Conservation (phyloP, 2,797 vertebrate species). For the Xiphorhynchus erythropygius region DNA sequence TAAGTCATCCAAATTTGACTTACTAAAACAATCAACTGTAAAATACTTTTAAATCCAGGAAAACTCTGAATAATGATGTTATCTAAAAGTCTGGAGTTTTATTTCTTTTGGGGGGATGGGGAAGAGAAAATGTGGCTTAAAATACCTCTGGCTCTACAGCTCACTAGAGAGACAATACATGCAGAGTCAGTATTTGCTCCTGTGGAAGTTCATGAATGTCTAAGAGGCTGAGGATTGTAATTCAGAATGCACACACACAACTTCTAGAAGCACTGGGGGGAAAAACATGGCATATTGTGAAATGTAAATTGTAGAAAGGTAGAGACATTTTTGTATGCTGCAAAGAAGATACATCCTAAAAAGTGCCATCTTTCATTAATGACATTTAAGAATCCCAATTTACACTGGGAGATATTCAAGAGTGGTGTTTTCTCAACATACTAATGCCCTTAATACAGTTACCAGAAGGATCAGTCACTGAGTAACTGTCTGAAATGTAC, state of each 20-base stretch:
- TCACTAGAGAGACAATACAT: constrained; percentile 56
- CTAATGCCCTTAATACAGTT: constrained; percentile 82
- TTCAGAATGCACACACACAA: constrained; percentile 24
- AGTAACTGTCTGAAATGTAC: constrained; percentile 76
- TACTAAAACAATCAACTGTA: neutral
- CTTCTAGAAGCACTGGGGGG: constrained; percentile 14
- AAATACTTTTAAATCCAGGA: neutral
- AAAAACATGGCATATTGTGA: constrained; percentile 53
- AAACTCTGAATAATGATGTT: neutral
- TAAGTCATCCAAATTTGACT: constrained; percentile 28
- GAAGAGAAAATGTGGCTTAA: constrained; percentile 28
- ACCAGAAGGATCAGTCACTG: constrained; percentile 74
- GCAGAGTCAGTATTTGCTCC: constrained; percentile 60
- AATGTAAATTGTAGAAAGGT: neutral
- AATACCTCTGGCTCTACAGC: constrained; percentile 23
- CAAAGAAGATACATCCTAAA: constrained; percentile 25
- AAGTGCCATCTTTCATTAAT: constrained; percentile 61
- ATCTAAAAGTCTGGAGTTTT: neutral
- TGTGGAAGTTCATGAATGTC: constrained; percentile 62
- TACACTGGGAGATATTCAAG: constrained; percentile 63
- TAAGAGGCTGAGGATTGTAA: constrained; percentile 67
- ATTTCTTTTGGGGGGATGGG: neutral
- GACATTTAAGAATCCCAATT: constrained; percentile 66
- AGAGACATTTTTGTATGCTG: constrained; percentile 51
- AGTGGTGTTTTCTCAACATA: constrained; percentile 77